Evolutionary conservation across 2,113 vertebrate genomes (phyloP).

Genomic region (Brachypteracias leptosomus): DNA sequence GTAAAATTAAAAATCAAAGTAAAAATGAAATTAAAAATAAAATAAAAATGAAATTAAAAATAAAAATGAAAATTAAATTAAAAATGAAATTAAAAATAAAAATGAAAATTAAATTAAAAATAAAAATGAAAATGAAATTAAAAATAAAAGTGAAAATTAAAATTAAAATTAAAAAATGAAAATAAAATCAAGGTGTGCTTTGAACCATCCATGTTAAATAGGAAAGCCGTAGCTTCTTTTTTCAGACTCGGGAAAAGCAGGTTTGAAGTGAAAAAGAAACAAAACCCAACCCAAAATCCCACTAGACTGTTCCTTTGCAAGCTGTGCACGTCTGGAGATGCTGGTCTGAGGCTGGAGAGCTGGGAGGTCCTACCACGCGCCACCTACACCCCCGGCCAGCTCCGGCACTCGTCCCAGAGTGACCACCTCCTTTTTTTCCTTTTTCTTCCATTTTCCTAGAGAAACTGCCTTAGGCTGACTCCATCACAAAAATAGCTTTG

Average conservation of each 20-base stretch:
- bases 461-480: conserved; percentile 84
- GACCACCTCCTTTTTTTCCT: conserved; percentile 38
- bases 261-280: conserved; percentile 58
- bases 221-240: conserved; percentile 76
- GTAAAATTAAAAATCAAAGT: no score
- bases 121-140: no score
- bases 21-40: background rate
- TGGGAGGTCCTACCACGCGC: conserved; percentile 79
- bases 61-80: no score
- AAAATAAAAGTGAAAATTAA: no score
- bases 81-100: no score
- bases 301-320: conserved; percentile 71
- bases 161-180: no score
- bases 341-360: conserved; percentile 86
- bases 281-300: conserved; percentile 59
- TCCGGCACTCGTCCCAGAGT: conserved; percentile 67
- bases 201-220: conserved; percentile 81
- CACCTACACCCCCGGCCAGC: no score
- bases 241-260: conserved; percentile 76
- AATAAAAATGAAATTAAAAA: no score
- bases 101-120: no score
- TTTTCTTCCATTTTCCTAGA: conserved; percentile 74
- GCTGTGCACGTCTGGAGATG: conserved; percentile 79
- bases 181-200: conserved; percentile 81
- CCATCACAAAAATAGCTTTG: conserved; percentile 97